A percentile compares a stretch with the other conserved stretches of the same genome.
Conservation (phyloP, 2,888 invertebrate species). For the Lepidocyrtoides sp. region DNA sequence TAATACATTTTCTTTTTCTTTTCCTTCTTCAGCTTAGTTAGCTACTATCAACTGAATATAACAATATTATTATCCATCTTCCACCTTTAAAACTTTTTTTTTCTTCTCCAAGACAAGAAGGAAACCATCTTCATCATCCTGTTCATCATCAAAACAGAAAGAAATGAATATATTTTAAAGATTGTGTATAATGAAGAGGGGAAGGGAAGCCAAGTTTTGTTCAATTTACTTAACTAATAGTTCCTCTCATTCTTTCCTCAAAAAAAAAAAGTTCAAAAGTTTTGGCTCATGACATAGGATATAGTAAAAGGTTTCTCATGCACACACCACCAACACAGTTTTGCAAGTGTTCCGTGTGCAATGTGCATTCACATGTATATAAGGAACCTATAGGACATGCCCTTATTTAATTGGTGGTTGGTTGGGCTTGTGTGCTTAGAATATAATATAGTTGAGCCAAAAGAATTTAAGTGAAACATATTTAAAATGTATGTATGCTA, state of each 20-base stretch:
- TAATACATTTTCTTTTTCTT: background rate
- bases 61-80: slow-evolving; percentile 41
- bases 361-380: background rate
- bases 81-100: slow-evolving; percentile 59
- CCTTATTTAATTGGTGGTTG: background rate
- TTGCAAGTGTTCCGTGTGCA: background rate
- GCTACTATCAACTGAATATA: background rate
- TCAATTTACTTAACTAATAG: slow-evolving; percentile 77
- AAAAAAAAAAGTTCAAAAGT: slow-evolving; percentile 63
- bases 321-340: too few species aligned
- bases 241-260: slow-evolving; percentile 43
- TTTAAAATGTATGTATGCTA: background rate
- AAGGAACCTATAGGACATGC: background rate
- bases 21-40: background rate
- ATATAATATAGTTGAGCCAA: background rate
- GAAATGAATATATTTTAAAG: slow-evolving; percentile 50
- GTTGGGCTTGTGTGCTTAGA: background rate
- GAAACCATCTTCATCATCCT: slow-evolving; percentile 43
- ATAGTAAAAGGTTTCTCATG: background rate
- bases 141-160: slow-evolving; percentile 35
- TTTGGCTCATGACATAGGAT: slow-evolving; percentile 62
- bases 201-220: slow-evolving; percentile 72
- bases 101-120: slow-evolving; percentile 30
- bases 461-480: background rate
- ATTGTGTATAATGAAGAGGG: slow-evolving; percentile 4